Evolutionary conservation across 2,888 invertebrate species (phyloP), one percentile per base, ranked within the genome.

Genomic region (Pristionchus fissidentatus): DNA sequence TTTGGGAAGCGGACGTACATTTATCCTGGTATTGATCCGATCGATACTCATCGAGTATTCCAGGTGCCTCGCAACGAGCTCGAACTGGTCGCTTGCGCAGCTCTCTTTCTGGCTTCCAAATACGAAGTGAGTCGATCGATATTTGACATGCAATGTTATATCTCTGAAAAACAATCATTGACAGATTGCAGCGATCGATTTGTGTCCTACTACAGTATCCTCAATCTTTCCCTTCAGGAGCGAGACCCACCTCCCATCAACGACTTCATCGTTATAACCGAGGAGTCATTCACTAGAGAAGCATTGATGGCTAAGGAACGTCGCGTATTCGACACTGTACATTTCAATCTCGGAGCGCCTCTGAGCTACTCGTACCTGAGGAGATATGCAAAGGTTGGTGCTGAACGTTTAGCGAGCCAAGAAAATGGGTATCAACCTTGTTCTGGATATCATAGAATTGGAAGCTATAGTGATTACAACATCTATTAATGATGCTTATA

Each of bases 211-310:
- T 10, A 10, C n/a, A 1, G 22, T 3, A 57, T 26, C 5, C 29
- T 0, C 29, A n/a, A n/a, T 57, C 26, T 29, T 5, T 60, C 26
- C 10, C 85, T 88, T 26, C 93, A 96, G 96, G 96, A 99, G 93
- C 95, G 98, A 87, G 95, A 96, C 90, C 97, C 97, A 10, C 98
- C 98, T 0, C 94, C 96, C 83, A 95, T 97, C 85, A 97, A 97
- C 92, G 98, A 99, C 93, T 97, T 98, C 93, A 94, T 97, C 85
- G 98, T 97, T 93, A 96, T 98, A 92, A 97, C 98, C 93, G 98
- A 98, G 93, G 97, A 97, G 89, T 97, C 97, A 46, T 99, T 97
- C 94, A 94, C 95, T 13, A 95, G 96, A 85, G 70, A 41, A 38
- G 96, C 97, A 93, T 94, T 99, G 85, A 94, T 97, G 83, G 94